Conservation (phyloP, 2,888 invertebrate species). For the Mycogona germanica region DNA sequence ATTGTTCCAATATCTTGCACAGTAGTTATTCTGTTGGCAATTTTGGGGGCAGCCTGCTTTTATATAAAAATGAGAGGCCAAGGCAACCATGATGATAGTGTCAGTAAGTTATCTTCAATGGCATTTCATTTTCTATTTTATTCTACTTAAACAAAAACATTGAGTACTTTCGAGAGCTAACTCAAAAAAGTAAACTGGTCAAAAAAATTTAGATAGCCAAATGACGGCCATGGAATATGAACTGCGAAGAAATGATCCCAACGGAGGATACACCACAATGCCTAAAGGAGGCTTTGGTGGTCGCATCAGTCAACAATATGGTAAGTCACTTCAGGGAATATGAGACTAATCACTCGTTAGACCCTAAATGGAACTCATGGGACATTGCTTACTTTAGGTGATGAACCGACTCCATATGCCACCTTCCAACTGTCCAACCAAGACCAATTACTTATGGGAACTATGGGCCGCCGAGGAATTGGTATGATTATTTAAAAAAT, state of each 20-base stretch:
- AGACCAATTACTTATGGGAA: neutral
- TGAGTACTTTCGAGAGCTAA: too few species aligned
- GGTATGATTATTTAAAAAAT: neutral
- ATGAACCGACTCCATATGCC: constrained; percentile 11
- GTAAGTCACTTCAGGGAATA: too few species aligned
- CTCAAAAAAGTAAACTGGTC: too few species aligned
- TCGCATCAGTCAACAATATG: too few species aligned
- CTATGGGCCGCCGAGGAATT: neutral
- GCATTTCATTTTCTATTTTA: too few species aligned
- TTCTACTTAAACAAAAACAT: too few species aligned
- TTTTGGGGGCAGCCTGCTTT: constrained; percentile 4
- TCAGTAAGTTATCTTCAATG: too few species aligned
- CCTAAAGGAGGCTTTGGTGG: neutral
- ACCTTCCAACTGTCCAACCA: constrained; percentile 7
- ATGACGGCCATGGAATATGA: neutral
- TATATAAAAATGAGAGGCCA: neutral
- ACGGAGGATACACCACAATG: neutral
- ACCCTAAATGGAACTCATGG: neutral
- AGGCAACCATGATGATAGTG: neutral
- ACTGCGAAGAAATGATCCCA: neutral
- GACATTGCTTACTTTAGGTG: neutral
- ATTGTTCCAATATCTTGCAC: constrained; percentile 7
- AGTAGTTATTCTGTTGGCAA: constrained; percentile 5
- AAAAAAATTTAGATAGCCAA: neutral
- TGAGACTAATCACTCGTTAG: neutral